Percentiles rank a stretch among this genome's conserved stretches.
Evolutionary conservation across 2,888 invertebrate genomes (phyloP).

Genomic region (Fissipunctia ypsillon): DNA sequence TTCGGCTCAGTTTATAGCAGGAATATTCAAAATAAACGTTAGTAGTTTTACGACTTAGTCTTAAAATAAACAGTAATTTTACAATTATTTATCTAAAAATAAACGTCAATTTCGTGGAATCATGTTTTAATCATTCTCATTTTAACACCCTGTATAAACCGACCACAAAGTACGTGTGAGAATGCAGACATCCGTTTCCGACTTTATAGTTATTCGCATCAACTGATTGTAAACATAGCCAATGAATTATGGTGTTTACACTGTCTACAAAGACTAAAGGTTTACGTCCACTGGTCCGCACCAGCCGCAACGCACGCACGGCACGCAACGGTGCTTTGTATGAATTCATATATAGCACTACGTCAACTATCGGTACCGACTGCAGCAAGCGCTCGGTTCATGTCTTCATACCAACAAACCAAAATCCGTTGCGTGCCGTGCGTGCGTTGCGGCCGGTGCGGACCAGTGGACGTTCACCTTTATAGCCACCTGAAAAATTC

Average conservation of each 20-base stretch:
- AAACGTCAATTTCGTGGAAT: background rate
- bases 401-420: no score
- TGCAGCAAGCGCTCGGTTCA: no score
- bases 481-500: no score
- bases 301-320: no score
- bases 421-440: no score
- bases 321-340: no score
- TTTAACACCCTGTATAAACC: slow-evolving; percentile 12
- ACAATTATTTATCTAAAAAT: slow-evolving; percentile 7
- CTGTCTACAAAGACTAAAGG: no score
- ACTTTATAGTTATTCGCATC: slow-evolving; percentile 60
- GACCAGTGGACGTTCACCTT: no score
- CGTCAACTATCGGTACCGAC: no score
- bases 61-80: slow-evolving; percentile 32
- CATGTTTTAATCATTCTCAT: background rate
- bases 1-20: slow-evolving; percentile 8
- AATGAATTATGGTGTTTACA: slow-evolving; percentile 34
- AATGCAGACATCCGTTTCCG: slow-evolving; percentile 58
- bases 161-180: slow-evolving; percentile 29
- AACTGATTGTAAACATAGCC: slow-evolving; percentile 33
- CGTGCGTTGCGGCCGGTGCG: no score
- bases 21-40: slow-evolving; percentile 13
- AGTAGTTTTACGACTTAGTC: slow-evolving; percentile 24
- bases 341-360: no score
- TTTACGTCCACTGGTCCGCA: no score